A percentile compares a stretch with the other conserved stretches of the same genome.
Conservation (phyloP, 2,113 vertebrate species). For the Sturnus vulgaris region DNA sequence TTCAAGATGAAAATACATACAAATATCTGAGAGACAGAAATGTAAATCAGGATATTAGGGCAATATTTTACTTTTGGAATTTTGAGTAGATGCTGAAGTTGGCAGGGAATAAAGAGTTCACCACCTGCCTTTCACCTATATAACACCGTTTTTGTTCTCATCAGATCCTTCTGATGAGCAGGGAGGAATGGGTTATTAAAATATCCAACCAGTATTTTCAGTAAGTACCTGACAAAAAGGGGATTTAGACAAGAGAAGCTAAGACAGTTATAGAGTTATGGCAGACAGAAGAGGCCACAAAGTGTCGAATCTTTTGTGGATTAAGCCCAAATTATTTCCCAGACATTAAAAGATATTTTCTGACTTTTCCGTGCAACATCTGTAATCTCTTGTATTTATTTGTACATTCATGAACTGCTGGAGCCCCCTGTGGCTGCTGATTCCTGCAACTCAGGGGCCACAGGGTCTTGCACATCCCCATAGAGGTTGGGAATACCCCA, state of each 20-base stretch:
- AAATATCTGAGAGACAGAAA: not conserved
- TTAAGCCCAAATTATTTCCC: not conserved
- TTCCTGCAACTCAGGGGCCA: rapidly evolving
- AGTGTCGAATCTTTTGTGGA: not conserved
- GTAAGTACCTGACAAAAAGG: not conserved
- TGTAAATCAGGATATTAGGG: not conserved
- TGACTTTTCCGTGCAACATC: not conserved
- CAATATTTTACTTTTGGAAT: not conserved
- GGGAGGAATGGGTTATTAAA: not conserved
- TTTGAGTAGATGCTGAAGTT: rapidly evolving
- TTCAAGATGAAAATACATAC: not conserved
- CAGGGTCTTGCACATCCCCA: not conserved
- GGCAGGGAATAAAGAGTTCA: not conserved
- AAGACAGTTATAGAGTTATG: not conserved
- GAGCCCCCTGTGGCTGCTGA: not conserved
- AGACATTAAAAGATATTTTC: not conserved
- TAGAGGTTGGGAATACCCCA: not conserved
- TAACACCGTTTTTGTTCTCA: not conserved
- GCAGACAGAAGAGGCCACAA: not conserved
- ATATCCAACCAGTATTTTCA: not conserved
- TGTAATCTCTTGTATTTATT: not conserved
- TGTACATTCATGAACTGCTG: not conserved
- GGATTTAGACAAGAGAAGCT: not conserved
- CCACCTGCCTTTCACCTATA: not conserved
- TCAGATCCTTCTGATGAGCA: not conserved